Base-by-base conservation (phyloP, 1,140 invertebrate genomes). In the Triops cancriformis region DNA sequence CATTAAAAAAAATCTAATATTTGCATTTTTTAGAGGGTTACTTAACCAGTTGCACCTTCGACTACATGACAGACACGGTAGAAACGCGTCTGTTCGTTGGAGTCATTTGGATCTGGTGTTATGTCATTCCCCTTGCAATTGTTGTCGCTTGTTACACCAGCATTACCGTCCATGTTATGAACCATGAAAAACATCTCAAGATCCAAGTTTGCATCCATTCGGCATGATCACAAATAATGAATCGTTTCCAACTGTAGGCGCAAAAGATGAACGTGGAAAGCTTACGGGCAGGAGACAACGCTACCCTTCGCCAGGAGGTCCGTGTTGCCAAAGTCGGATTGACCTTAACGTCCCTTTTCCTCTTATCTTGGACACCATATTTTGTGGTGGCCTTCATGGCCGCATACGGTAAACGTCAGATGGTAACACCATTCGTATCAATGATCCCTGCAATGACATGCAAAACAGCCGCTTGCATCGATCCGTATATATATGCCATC, bases 111-210 rank as follows among this genome's bases (percentile, higher is more conserved):
- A 87, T 89, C 28, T 93, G 90, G 82, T 93, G 91, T 77, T 96
- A 94, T 80, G 85, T 88, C 0, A 88, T 94, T 77, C 93, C 93
- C 6, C 91, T 95, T 88, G 81, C 84, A 0, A 84, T 93, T 79
- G 94, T 95, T 27, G 87, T 93, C 28, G 94, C 91, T 83, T 95
- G 92, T 84, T 96, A 96, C 83, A 91, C 90, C 79, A 91, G 93
- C 81, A 95, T 96, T 77, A 92, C 94, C 9, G 90, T 89, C 45
- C 93, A 95, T 81, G 94, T 97, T 0, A 87, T 92, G 27, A 90
- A 89, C 74, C 95, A 97, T 82, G 94, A 96, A 83, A 93, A 94
- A 82, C 90, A 93, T 14, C 87, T 97, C 41, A 86, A 90, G 80
- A 90, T 89, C 81, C 91, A 92, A 82, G 87, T 87, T 82, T 82